A percentile compares a stretch with the other conserved stretches of the same genome.
Evolutionary conservation across 2,113 vertebrate species (phyloP).

Genomic region (Mesocricetus auratus): DNA sequence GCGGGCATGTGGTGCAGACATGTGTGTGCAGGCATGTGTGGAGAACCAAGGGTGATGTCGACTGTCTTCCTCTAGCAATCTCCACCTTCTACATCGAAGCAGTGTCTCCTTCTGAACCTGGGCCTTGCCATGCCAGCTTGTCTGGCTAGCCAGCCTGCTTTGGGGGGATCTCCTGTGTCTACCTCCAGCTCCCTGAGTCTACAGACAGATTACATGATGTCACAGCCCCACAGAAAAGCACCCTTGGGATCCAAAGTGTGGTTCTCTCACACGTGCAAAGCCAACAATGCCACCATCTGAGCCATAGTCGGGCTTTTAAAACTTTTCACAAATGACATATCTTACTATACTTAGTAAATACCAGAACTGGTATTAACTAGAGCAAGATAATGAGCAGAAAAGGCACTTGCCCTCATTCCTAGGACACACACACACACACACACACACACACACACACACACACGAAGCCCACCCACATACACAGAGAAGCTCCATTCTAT

Average conservation of each 20-base stretch:
- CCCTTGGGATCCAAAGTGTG: neutral
- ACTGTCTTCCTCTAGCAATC: neutral
- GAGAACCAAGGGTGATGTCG: neutral
- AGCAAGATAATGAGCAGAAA: neutral
- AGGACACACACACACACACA: neutral
- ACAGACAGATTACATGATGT: neutral
- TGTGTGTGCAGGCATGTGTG: neutral
- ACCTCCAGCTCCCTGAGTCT: neutral
- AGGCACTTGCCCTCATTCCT: neutral
- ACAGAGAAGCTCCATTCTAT: neutral
- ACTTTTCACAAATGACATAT: no score
- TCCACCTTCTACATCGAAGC: neutral
- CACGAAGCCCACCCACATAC: neutral
- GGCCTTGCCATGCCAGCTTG: neutral
- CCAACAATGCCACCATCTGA: neutral
- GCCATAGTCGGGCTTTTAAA: no score
- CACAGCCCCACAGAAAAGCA: neutral
- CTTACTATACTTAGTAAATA: conserved; percentile 12
- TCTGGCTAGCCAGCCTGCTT: neutral
- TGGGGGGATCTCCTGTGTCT: neutral
- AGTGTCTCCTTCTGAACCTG: neutral
- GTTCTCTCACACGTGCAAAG: neutral
- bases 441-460: neutral
- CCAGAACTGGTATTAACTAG: neutral
- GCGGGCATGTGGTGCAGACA: neutral